Base-by-base conservation (phyloP, 2,797 vertebrate genomes). In the Oreochromis mossambicus region DNA sequence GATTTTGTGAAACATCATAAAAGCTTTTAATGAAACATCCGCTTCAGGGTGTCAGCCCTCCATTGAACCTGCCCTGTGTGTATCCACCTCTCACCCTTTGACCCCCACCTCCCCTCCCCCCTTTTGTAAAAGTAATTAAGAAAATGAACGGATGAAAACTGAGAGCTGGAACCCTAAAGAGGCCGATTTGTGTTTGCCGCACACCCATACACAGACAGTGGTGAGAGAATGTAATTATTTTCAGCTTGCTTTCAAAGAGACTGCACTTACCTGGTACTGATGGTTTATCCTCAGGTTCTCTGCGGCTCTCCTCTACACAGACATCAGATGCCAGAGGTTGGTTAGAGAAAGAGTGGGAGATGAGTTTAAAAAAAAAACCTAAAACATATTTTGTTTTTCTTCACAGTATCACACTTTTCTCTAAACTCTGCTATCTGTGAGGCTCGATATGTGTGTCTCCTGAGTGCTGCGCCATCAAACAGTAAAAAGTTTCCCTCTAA, bases 271-370 rank as follows among this genome's bases (percentile, higher is more conserved):
- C 97, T 99, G 99, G 80, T 99, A 99, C 86, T 99, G 98, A 86
- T 98, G 97, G 91, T 99, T 98, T 95, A 97, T 95, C 91, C 98
- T 97, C 85, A 99, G 92, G 91, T 99, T 99, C 92, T 98, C 98
- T 87, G 98, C 98, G 50, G 99, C 98, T 90, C 98, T 96, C 41
- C 97, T 98, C 98, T 99, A 92, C 81, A 96, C 41, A 82, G 55
- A 89, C 26, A 88, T 70, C 24, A 79, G 55, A 89, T 29, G 34
- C 38, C 77, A 87, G 75, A 76, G 51, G 68, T 55, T 13, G 36
- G 56, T 79, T 19, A 76, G 21, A 77, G n/a, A 52, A 43, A 56
- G 38, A 80, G 50, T 24, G 15, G 46, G 26, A 78, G 21, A 63
- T 3, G 10, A 79, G 56, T 56, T 5, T 3, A 58, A 58, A 51